These are phyloP conservation scores for Stegodyphus dumicola DNA, from an alignment of 1,140 invertebrate genomes.

Conservation along the genomic window DNA sequence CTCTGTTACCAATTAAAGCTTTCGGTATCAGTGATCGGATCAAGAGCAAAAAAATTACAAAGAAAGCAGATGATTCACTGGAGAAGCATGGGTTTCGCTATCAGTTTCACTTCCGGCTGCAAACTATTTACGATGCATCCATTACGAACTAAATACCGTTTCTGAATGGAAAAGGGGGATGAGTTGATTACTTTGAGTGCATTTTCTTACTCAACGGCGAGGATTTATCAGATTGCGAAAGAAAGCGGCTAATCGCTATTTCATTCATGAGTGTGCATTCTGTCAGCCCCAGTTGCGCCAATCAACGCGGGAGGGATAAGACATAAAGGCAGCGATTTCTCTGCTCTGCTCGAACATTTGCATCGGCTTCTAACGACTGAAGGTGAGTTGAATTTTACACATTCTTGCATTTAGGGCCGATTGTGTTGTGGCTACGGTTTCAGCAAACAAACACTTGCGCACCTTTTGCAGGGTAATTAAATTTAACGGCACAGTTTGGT, in stretches of 20 bases:
- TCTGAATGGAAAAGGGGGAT: constrained; percentile 41
- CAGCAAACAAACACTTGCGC: too few species aligned
- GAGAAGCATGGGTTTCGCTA: constrained; percentile 38
- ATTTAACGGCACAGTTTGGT: too few species aligned
- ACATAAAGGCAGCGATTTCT: neutral
- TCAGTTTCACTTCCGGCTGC: constrained; percentile 58
- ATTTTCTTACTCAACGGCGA: neutral
- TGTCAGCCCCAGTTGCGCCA: neutral
- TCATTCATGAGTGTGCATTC: constrained; percentile 22
- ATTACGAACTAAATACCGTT: constrained; percentile 52
- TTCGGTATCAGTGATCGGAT: too few species aligned
- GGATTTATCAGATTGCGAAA: constrained; percentile 30
- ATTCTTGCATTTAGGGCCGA: too few species aligned
- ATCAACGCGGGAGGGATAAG: neutral
- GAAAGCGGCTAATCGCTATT: constrained; percentile 27
- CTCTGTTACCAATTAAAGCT: too few species aligned
- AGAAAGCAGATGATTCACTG: constrained; percentile 19
- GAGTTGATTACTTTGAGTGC: constrained; percentile 29
- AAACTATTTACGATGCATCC: constrained; percentile 57
- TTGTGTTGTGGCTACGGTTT: too few species aligned
- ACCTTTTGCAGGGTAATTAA: too few species aligned
- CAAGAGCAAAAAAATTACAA: neutral
- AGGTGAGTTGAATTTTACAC: too few species aligned
- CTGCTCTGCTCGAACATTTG: neutral
- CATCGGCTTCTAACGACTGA: too few species aligned